Percentiles rank a stretch among this genome's conserved stretches.
phyloP scores from a whole-genome alignment of 2,113 vertebrate genomes.

The Colius striatus region DNA sequence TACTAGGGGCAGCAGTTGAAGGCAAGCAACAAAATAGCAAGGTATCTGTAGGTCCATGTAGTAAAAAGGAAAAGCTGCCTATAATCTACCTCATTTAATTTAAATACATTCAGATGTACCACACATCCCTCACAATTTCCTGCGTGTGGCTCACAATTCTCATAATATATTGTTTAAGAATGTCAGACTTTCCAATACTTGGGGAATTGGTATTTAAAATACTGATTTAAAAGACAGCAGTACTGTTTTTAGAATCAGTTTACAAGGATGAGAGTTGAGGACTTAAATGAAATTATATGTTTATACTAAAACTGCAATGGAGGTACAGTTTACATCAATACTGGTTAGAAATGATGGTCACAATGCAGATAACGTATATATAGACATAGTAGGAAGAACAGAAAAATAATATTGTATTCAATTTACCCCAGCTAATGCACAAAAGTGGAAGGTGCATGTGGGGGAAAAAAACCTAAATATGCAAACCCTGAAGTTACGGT shows the following conservation, averaged over 20 bases:
- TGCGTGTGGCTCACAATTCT: background rate
- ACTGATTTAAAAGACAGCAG: background rate
- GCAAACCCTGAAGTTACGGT: background rate
- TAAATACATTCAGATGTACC: background rate
- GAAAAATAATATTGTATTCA: background rate
- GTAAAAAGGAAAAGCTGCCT: background rate
- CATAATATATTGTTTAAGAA: background rate
- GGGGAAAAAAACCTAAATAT: background rate
- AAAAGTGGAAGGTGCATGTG: background rate
- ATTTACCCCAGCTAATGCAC: background rate
- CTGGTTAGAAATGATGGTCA: background rate
- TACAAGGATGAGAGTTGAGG: background rate
- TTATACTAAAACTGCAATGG: background rate
- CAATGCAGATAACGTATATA: background rate
- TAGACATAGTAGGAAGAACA: background rate
- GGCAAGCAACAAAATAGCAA: background rate
- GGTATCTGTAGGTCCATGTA: background rate
- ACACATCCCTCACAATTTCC: background rate
- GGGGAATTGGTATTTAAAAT: background rate
- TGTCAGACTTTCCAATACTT: background rate
- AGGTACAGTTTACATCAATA: background rate
- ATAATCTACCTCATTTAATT: background rate
- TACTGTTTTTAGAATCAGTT: background rate
- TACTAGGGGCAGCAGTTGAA: background rate
- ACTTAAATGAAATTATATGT: background rate